phyloP scores from a whole-genome alignment of 2,113 vertebrate genomes.

The Tychaedon coryphoeus region DNA sequence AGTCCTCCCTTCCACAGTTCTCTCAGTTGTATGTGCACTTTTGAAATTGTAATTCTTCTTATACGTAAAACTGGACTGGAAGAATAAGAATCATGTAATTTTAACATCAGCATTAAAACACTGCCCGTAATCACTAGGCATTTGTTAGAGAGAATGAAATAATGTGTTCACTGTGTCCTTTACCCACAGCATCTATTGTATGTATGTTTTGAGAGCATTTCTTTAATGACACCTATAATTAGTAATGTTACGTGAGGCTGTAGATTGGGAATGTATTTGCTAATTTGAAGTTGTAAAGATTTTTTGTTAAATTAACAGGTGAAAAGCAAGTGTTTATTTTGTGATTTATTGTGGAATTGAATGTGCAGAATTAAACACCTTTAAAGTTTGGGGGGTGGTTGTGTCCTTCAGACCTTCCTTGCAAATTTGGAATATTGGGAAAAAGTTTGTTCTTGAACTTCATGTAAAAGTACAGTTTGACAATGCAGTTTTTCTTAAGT shows the following conservation, averaged over 20 bases:
- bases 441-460: conserved; percentile 16
- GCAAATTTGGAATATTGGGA: conserved; percentile 7
- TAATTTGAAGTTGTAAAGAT: background rate
- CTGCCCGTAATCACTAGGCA: conserved; percentile 25
- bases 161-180: conserved; percentile 18
- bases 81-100: background rate
- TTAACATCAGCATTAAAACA: conserved; percentile 17
- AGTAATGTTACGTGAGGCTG: conserved; percentile 30
- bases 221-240: conserved; percentile 18
- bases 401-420: background rate
- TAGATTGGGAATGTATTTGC: conserved; percentile 12
- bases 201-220: conserved; percentile 48
- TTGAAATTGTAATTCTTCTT: background rate
- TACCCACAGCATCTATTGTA: conserved; percentile 18
- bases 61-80: background rate
- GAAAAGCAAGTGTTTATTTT: background rate
- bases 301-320: conserved; percentile 35
- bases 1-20: background rate
- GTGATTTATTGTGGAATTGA: conserved; percentile 28
- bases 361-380: conserved; percentile 6
- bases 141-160: conserved; percentile 13
- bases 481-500: background rate
- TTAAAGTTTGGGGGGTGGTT: background rate
- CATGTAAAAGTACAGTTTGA: background rate
- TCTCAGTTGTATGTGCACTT: background rate